Conservation (phyloP, 2,797 vertebrate genomes). For the Malacoraja senta region DNA sequence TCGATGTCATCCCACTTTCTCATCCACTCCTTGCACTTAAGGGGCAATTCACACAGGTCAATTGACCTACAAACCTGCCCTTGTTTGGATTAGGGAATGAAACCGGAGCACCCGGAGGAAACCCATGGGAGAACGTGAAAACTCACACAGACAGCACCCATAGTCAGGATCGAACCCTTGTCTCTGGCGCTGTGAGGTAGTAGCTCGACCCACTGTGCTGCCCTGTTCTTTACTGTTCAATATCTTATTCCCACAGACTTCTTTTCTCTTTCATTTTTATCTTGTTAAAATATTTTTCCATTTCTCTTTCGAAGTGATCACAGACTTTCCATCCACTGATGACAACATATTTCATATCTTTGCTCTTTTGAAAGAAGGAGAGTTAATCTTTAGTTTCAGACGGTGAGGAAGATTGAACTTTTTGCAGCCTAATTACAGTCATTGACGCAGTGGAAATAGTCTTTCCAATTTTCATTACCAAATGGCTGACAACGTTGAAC, state of each 20-base stretch:
- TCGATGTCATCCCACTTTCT: too few relatives aligned
- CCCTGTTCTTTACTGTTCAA: not conserved
- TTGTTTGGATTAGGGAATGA: too few relatives aligned
- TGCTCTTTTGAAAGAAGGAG: not conserved
- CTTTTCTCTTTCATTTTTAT: not conserved
- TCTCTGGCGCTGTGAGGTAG: too few relatives aligned
- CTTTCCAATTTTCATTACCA: not conserved
- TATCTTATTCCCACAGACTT: too few relatives aligned
- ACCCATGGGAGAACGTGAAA: too few relatives aligned
- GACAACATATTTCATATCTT: not conserved
- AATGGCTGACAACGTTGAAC: not conserved
- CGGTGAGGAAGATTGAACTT: not conserved
- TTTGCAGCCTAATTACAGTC: not conserved
- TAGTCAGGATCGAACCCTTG: too few relatives aligned
- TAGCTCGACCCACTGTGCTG: not conserved
- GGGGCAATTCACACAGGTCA: too few relatives aligned
- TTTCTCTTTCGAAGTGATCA: not conserved
- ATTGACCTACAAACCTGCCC: too few relatives aligned
- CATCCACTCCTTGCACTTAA: too few relatives aligned
- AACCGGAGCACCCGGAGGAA: too few relatives aligned
- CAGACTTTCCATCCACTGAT: not conserved
- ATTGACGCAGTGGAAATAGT: not conserved
- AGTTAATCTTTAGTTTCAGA: not conserved
- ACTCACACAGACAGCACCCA: too few relatives aligned
- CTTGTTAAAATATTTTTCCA: not conserved